Evolutionary conservation across 2,797 vertebrate species (phyloP).

Genomic region (Odontamblyopus rebecca): DNA sequence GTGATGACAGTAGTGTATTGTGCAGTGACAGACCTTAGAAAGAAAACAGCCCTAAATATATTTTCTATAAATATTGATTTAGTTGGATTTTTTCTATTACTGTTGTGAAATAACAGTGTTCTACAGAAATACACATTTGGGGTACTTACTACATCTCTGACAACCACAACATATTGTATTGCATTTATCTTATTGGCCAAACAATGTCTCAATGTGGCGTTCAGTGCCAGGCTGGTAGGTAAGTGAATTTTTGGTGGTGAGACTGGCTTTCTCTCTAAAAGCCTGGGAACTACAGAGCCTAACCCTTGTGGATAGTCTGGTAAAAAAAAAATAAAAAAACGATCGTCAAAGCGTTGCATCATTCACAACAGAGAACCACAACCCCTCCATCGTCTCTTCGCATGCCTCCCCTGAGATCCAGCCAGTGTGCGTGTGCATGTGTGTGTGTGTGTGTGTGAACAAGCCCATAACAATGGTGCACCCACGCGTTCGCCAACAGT

Average conservation of each 20-base stretch:
- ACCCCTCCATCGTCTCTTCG: constrained; percentile 52
- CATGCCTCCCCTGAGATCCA: constrained; percentile 45
- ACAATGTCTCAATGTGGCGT: constrained; percentile 30
- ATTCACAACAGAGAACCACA: constrained; percentile 67
- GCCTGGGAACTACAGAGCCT: constrained; percentile 40
- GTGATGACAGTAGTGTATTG: not conserved
- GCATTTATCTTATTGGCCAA: constrained; percentile 33
- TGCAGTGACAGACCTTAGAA: not conserved
- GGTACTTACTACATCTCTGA: not conserved
- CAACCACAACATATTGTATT: constrained; percentile 35
- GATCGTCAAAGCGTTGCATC: constrained; percentile 72
- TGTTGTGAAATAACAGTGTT: not conserved
- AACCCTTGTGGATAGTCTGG: constrained; percentile 63
- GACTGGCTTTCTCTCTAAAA: constrained; percentile 36
- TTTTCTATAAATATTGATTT: not conserved
- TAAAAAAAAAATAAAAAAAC: constrained; percentile 64
- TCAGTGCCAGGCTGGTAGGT: constrained; percentile 16
- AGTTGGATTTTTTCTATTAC: not conserved
- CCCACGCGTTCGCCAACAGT: constrained; percentile 51
- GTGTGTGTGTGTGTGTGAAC: constrained; percentile 19
- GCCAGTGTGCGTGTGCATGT: constrained; percentile 30
- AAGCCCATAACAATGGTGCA: constrained; percentile 54
- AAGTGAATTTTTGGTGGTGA: constrained; percentile 44
- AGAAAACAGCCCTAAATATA: not conserved
- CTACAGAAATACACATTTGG: not conserved